phyloP scores from a whole-genome alignment of 2,888 invertebrate species.

The Cephus spinipes region DNA sequence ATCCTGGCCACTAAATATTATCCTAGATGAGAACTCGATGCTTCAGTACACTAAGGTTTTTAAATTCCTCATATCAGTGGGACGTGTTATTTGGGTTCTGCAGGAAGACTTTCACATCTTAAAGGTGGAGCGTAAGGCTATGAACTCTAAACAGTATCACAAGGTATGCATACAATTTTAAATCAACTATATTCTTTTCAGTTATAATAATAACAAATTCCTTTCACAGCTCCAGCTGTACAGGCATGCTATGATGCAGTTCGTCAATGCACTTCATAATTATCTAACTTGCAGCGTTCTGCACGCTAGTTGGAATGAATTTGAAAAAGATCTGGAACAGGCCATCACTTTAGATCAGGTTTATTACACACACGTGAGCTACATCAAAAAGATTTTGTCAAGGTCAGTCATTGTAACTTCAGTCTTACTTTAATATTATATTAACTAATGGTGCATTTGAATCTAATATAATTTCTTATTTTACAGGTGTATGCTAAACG shows the following conservation, averaged over 20 bases:
- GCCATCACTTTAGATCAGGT: slow-evolving; percentile 79
- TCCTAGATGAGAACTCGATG: slow-evolving; percentile 78
- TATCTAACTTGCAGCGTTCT: slow-evolving; percentile 83
- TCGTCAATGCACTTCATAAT: slow-evolving; percentile 80
- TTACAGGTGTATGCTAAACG: slow-evolving; percentile 77
- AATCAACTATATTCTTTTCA: neutral
- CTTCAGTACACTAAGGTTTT: slow-evolving; percentile 80
- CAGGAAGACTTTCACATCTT: slow-evolving; percentile 78
- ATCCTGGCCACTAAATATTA: slow-evolving; percentile 83
- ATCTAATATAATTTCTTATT: slow-evolving; percentile 10
- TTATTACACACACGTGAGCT: slow-evolving; percentile 78
- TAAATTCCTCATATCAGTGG: slow-evolving; percentile 80
- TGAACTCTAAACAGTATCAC: slow-evolving; percentile 74
- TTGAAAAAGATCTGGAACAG: slow-evolving; percentile 76
- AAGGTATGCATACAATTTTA: slow-evolving; percentile 52
- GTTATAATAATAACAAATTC: neutral
- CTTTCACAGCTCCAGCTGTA: slow-evolving; percentile 72
- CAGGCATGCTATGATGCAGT: slow-evolving; percentile 81
- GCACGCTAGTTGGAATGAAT: slow-evolving; percentile 80
- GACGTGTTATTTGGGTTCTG: slow-evolving; percentile 81
- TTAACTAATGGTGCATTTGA: neutral
- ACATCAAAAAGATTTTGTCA: slow-evolving; percentile 81
- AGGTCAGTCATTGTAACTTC: slow-evolving; percentile 61
- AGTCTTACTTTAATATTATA: slow-evolving; percentile 14
- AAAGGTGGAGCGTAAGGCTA: slow-evolving; percentile 72